Evolutionary conservation across 2,888 invertebrate genomes (phyloP).

Genomic region (Diaprepes abbreviatus): DNA sequence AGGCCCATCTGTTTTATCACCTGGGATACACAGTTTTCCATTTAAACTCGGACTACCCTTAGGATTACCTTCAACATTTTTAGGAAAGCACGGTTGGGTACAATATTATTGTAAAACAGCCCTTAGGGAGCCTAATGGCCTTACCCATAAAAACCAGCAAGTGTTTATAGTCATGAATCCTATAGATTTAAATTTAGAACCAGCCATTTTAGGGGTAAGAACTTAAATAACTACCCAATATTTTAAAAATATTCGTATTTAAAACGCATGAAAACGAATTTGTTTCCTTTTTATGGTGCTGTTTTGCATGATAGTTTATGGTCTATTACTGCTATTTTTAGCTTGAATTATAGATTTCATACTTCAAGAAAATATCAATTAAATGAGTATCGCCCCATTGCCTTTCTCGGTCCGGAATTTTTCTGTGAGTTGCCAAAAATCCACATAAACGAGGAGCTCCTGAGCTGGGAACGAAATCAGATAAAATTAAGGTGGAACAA

Average conservation of each 20-base stretch:
- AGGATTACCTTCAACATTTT: constrained; percentile 91
- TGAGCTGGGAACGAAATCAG: too few relatives aligned
- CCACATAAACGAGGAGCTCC: too few relatives aligned
- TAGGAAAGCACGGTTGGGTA: constrained; percentile 95
- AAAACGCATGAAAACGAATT: not conserved
- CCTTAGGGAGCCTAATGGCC: constrained; percentile 86
- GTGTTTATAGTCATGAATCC: constrained; percentile 98
- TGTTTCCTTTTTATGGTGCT: not conserved
- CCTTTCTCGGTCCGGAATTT: too few relatives aligned
- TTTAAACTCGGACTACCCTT: constrained; percentile 92
- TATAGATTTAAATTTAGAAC: constrained; percentile 91
- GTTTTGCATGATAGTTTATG: not conserved
- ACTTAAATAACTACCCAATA: not conserved
- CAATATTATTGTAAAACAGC: constrained; percentile 95
- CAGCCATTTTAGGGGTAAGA: constrained; percentile 88
- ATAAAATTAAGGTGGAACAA: too few relatives aligned
- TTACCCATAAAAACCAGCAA: constrained; percentile 95
- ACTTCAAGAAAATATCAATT: too few relatives aligned
- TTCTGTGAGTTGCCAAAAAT: too few relatives aligned
- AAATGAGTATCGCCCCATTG: too few relatives aligned
- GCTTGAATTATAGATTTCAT: too few relatives aligned
- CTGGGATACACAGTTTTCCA: constrained; percentile 95
- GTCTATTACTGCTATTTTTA: too few relatives aligned
- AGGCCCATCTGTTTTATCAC: constrained; percentile 86
- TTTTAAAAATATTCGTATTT: constrained; percentile 8